Percentiles rank a stretch among this genome's conserved stretches.
Evolutionary conservation across 2,888 invertebrate genomes (phyloP).

Genomic region (Cyclophora albipunctata): DNA sequence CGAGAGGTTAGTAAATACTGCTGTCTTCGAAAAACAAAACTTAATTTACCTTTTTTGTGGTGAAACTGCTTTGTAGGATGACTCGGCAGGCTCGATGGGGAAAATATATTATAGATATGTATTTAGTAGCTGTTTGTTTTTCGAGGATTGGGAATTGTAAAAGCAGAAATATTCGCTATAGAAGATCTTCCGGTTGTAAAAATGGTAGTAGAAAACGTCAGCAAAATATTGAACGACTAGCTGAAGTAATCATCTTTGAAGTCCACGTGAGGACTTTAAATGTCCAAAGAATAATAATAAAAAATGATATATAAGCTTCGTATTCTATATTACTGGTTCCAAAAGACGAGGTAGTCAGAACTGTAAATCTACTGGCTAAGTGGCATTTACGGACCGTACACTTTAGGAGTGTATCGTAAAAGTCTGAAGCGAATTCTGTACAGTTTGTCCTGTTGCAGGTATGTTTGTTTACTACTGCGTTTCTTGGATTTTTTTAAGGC

Average conservation of each 20-base stretch:
- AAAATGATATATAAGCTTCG: neutral
- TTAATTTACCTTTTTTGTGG: slow-evolving; percentile 32
- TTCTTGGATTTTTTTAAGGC: too few relatives aligned
- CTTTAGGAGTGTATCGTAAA: slow-evolving; percentile 66
- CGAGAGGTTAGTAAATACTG: slow-evolving; percentile 49
- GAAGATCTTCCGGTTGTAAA: too few relatives aligned
- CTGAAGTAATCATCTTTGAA: too few relatives aligned
- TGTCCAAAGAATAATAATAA: neutral
- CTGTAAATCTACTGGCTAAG: slow-evolving; percentile 63
- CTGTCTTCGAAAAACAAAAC: slow-evolving; percentile 40
- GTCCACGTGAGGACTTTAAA: neutral
- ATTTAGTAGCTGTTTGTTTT: too few relatives aligned
- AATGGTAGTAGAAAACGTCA: too few relatives aligned
- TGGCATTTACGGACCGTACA: slow-evolving; percentile 69
- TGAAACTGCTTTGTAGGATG: slow-evolving; percentile 38
- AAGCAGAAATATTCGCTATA: too few relatives aligned
- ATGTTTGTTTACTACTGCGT: neutral
- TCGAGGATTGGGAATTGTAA: too few relatives aligned
- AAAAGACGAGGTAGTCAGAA: slow-evolving; percentile 34
- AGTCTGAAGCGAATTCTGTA: slow-evolving; percentile 35
- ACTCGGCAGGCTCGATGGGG: slow-evolving; percentile 9
- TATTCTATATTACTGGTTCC: too few relatives aligned
- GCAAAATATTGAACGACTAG: too few relatives aligned
- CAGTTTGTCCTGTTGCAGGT: slow-evolving; percentile 7
- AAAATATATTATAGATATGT: too few relatives aligned